These are phyloP conservation scores for Asobara japonica DNA, from an alignment of 1,140 invertebrate genomes.

Conservation along the genomic window DNA sequence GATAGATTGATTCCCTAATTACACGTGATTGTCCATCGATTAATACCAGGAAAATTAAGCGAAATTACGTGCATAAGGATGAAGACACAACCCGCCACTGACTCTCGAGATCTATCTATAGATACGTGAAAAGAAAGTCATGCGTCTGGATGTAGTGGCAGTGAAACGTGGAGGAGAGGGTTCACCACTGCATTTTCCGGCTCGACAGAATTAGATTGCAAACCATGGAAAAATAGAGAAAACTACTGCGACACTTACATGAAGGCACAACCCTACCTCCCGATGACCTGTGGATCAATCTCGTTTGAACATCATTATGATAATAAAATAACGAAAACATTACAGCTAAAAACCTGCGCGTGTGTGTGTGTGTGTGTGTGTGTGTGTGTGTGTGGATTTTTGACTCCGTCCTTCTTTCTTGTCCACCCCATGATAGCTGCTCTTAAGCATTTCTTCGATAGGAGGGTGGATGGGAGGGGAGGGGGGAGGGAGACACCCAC, in stretches of 20 bases:
- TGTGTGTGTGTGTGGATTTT: background rate
- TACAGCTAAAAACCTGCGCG: no score
- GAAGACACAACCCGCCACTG: background rate
- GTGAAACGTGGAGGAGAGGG: slow-evolving; percentile 3
- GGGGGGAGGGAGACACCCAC: no score
- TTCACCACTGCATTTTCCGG: slow-evolving; percentile 4
- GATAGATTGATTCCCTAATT: background rate
- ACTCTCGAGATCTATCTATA: slow-evolving; percentile 30
- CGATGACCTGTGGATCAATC: background rate
- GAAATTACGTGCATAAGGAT: background rate
- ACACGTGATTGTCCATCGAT: no score
- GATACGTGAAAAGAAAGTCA: slow-evolving; percentile 30
- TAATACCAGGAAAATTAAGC: no score
- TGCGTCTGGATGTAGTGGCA: slow-evolving; percentile 31
- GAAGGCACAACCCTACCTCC: background rate
- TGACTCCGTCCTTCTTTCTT: no score
- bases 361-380: no score
- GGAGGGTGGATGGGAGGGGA: no score
- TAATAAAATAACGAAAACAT: no score
- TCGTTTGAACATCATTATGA: no score
- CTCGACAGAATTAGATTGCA: slow-evolving; percentile 51
- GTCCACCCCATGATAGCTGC: no score
- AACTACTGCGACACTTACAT: background rate
- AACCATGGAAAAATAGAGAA: slow-evolving; percentile 51
- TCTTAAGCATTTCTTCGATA: no score